Conservation (phyloP, 2,797 vertebrate genomes). For the Scarus forsteni region DNA sequence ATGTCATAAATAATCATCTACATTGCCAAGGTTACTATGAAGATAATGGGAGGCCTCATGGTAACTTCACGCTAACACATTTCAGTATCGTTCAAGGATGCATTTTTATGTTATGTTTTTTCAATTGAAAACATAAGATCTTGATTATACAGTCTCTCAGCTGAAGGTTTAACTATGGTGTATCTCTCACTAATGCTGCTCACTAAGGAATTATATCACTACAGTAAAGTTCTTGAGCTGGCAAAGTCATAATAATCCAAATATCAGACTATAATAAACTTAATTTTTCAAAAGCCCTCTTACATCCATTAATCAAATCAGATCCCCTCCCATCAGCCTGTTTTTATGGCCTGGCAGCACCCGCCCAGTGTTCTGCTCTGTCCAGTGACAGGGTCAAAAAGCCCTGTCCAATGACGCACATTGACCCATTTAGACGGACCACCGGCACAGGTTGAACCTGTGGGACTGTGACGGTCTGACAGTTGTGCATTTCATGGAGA, state of each 20-base stretch:
- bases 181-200: too few species aligned
- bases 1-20: neutral
- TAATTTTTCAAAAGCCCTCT: too few species aligned
- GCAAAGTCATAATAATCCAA: too few species aligned
- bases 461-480: slow-evolving; percentile 5
- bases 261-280: too few species aligned
- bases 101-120: too few species aligned
- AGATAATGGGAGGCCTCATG: too few species aligned
- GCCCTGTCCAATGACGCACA: slow-evolving; percentile 32
- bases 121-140: too few species aligned
- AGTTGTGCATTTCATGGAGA: neutral
- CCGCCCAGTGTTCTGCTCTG: slow-evolving; percentile 16
- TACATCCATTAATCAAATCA: too few species aligned
- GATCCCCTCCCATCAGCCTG: neutral
- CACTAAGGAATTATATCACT: too few species aligned
- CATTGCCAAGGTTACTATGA: neutral
- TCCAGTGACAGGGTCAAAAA: slow-evolving; percentile 34
- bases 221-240: too few species aligned
- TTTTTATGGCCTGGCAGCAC: slow-evolving; percentile 13
- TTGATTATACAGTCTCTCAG: neutral
- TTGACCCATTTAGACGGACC: slow-evolving; percentile 32
- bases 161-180: neutral
- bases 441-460: slow-evolving; percentile 24
- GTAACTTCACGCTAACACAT: too few species aligned
- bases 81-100: too few species aligned